Conservation (phyloP, 2,113 vertebrate genomes). For the Tamias sibiricus region DNA sequence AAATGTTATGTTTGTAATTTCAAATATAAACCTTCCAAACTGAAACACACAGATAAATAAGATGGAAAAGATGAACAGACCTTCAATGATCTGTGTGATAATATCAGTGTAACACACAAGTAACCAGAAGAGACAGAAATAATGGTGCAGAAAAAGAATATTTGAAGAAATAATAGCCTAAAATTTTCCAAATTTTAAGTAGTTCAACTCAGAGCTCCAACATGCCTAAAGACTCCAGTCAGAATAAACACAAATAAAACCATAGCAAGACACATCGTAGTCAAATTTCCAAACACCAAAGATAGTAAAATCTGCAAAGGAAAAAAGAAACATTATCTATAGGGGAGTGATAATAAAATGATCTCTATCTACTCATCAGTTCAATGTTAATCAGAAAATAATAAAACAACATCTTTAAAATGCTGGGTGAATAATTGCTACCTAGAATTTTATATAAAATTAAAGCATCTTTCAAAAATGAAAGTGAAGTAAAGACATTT, state of each 20-base stretch:
- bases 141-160: not conserved
- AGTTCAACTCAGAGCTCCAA: not conserved
- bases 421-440: not conserved
- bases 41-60: not conserved
- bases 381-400: not conserved
- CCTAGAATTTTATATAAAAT: not conserved
- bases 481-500: not conserved
- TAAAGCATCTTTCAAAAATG: not conserved
- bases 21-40: not conserved
- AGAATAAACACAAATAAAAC: not conserved
- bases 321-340: not conserved
- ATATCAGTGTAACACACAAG: not conserved
- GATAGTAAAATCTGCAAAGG: not conserved
- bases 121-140: not conserved
- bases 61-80: not conserved
- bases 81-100: not conserved
- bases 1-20: not conserved
- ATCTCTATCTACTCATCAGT: not conserved
- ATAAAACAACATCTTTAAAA: not conserved
- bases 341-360: not conserved
- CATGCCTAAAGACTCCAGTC: not conserved
- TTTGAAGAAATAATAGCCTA: not conserved
- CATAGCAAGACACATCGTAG: not conserved
- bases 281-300: not conserved
- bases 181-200: not conserved